phyloP scores from a whole-genome alignment of 2,888 invertebrate genomes.

The Lepidonotus clava region DNA sequence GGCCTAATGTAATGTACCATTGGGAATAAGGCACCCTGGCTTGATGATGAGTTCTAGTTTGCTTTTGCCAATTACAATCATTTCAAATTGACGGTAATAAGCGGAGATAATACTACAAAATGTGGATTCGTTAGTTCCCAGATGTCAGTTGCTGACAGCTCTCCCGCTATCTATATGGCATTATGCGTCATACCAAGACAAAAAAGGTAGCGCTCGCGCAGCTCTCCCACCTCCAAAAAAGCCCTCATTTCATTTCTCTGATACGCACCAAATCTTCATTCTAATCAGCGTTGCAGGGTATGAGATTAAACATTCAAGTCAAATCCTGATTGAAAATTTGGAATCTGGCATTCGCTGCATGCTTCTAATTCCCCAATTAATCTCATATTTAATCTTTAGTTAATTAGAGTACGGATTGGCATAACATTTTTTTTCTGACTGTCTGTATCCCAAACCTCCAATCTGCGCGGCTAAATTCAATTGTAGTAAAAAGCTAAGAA shows the following conservation, averaged over 20 bases:
- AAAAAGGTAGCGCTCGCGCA: neutral
- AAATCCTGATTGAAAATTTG: conserved; percentile 47
- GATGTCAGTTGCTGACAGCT: neutral
- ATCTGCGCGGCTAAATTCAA: neutral
- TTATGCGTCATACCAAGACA: conserved; percentile 36
- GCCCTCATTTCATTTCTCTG: conserved; percentile 11
- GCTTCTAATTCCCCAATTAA: conserved; percentile 45
- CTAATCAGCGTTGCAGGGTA: conserved; percentile 15
- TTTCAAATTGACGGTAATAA: conserved; percentile 25
- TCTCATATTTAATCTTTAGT: conserved; percentile 43
- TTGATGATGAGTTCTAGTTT: no score
- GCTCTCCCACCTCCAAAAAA: conserved; percentile 11
- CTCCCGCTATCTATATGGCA: neutral
- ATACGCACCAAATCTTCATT: conserved; percentile 8
- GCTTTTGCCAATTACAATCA: conserved; percentile 40
- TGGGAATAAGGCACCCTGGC: no score
- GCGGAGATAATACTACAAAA: conserved; percentile 13
- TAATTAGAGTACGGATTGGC: conserved; percentile 47
- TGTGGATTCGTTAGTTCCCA: neutral
- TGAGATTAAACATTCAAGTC: conserved; percentile 53
- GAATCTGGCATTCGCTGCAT: neutral
- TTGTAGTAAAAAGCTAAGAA: conserved; percentile 18
- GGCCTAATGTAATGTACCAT: no score
- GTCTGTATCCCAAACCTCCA: neutral
- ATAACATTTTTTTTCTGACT: neutral